A percentile compares a stretch with the other conserved stretches of the same genome.
phyloP scores from a whole-genome alignment of 2,888 invertebrate genomes.

The Caenorhabditis angaria region DNA sequence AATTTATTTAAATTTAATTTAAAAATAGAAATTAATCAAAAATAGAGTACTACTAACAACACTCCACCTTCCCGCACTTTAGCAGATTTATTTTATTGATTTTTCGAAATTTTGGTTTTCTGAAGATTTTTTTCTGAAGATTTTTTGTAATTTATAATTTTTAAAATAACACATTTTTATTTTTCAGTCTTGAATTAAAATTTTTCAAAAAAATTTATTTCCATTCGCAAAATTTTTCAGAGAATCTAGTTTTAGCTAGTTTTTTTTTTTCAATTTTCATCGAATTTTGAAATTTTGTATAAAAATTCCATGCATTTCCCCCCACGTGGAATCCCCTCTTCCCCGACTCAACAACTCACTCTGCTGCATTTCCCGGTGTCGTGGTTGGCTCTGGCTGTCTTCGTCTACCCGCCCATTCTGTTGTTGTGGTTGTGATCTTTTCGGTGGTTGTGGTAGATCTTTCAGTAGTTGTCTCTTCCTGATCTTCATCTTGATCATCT shows the following conservation, averaged over 20 bases:
- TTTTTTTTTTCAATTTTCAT: background rate
- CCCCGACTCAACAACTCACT: constrained; percentile 14
- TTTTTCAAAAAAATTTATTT: too few species aligned
- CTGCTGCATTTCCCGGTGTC: constrained; percentile 18
- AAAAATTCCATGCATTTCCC: too few species aligned
- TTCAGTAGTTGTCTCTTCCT: constrained; percentile 13
- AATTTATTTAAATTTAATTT: background rate
- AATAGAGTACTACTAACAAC: too few species aligned
- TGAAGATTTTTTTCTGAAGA: too few species aligned
- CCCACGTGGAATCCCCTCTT: background rate
- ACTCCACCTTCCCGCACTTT: too few species aligned
- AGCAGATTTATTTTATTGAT: too few species aligned
- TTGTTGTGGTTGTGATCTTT: constrained; percentile 1
- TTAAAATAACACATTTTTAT: too few species aligned
- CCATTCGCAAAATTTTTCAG: too few species aligned
- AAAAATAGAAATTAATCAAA: background rate
- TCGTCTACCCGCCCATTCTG: constrained; percentile 8
- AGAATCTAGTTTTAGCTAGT: too few species aligned
- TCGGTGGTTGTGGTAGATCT: constrained; percentile 5
- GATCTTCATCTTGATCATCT: constrained; percentile 1
- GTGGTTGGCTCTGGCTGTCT: constrained; percentile 26
- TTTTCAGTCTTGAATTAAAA: too few species aligned
- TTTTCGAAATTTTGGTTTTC: too few species aligned
- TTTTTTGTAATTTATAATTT: too few species aligned
- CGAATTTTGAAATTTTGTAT: background rate